Evolutionary conservation across 2,888 invertebrate genomes (phyloP).

Genomic region (Eupithecia subumbrata): DNA sequence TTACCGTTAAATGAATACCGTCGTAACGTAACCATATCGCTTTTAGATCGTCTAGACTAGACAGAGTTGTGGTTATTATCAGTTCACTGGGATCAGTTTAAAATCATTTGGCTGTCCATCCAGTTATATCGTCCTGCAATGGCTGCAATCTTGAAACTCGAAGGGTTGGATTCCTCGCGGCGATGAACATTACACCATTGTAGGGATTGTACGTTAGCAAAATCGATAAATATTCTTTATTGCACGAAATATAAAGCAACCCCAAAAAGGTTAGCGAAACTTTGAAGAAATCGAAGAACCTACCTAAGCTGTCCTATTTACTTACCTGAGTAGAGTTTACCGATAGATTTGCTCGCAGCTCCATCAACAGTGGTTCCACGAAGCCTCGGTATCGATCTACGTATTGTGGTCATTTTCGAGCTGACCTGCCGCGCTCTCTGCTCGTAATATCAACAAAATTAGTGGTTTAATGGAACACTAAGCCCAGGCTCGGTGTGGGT

Average conservation of each 20-base stretch:
- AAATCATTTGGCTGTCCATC: not conserved
- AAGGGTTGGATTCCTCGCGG: not conserved
- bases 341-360: not conserved
- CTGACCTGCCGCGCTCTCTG: no score
- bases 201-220: no score
- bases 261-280: not conserved
- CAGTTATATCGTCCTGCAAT: not conserved
- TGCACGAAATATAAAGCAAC: no score
- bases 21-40: constrained; percentile 2
- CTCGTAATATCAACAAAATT: not conserved
- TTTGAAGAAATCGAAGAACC: not conserved
- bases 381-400: not conserved
- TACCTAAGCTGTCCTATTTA: not conserved
- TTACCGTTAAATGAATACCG: not conserved
- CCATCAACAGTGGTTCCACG: not conserved
- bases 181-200: no score
- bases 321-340: no score
- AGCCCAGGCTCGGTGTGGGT: constrained; percentile 25
- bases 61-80: constrained; percentile 15
- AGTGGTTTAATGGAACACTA: constrained; percentile 9
- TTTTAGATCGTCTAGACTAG: constrained; percentile 5
- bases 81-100: not conserved
- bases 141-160: not conserved
- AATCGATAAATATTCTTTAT: no score
- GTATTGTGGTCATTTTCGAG: not conserved